These are phyloP conservation scores for Rotaria magnacalcarata DNA, from an alignment of 2,888 invertebrate genomes.

Conservation along the genomic window DNA sequence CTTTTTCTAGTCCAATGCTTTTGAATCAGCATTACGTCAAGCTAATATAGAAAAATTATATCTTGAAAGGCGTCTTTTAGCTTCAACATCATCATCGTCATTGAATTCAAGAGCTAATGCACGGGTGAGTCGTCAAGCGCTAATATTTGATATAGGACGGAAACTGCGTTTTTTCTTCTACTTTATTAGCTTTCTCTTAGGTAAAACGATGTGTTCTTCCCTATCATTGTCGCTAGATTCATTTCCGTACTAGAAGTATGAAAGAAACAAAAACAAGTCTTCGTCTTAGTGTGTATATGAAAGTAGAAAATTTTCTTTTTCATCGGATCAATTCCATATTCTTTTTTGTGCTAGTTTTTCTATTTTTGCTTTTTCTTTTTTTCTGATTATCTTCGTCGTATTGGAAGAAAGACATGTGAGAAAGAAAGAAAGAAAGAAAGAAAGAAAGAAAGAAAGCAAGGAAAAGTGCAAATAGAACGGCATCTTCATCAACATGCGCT, in stretches of 20 bases:
- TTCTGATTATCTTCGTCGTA: not conserved
- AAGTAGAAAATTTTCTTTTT: not conserved
- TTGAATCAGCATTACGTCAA: not conserved
- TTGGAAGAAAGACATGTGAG: slow-evolving; percentile 18
- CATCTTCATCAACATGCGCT: not conserved
- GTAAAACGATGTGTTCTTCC: not conserved
- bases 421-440: not conserved
- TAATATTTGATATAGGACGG: not conserved
- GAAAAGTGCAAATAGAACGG: slow-evolving; percentile 18
- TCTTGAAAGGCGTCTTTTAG: not conserved
- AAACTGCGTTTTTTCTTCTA: not conserved
- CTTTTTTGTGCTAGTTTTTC: not conserved
- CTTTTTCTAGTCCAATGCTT: not conserved
- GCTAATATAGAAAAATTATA: not conserved
- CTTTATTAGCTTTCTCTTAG: not conserved
- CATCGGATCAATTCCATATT: not conserved
- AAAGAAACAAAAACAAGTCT: not conserved
- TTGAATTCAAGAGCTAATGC: not conserved
- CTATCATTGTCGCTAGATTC: not conserved
- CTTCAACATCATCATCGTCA: not conserved
- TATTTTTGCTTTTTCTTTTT: not conserved
- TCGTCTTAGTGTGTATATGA: not conserved
- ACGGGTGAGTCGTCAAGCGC: not conserved
- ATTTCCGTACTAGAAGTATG: not conserved
- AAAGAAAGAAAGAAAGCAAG: not conserved